Conservation (phyloP, 1,140 invertebrate genomes). For the Drosophila burlai region DNA sequence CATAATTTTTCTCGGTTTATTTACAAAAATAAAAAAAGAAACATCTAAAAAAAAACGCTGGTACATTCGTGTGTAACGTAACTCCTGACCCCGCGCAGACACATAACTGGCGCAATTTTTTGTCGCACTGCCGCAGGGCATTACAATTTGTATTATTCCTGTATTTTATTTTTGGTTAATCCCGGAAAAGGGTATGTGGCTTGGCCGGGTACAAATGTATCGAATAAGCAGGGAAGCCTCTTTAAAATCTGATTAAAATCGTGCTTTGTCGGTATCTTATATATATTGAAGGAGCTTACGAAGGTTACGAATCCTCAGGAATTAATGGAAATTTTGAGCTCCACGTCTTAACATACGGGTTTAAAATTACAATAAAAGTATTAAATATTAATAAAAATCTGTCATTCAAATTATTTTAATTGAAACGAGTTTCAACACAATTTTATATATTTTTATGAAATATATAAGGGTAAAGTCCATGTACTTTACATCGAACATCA, state of each 20-base stretch:
- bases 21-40: constrained; percentile 34
- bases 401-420: not conserved
- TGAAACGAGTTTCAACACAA: not conserved
- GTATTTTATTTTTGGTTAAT: constrained; percentile 14
- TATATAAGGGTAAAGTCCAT: not conserved
- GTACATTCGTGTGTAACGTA: constrained; percentile 25
- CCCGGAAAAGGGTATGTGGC: not conserved
- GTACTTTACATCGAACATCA: not conserved
- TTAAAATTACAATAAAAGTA: not conserved
- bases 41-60: not conserved
- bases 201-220: not conserved
- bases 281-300: not conserved
- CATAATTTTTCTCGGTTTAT: constrained; percentile 60
- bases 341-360: no score
- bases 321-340: not conserved
- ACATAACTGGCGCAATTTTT: constrained; percentile 29
- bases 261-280: not conserved
- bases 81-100: constrained; percentile 22
- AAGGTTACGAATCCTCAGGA: not conserved
- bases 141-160: constrained; percentile 53
- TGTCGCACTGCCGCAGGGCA: constrained; percentile 63
- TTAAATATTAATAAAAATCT: not conserved
- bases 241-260: constrained; percentile 17
- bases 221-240: not conserved
- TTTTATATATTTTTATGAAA: not conserved